Base-by-base conservation (phyloP, 1,140 invertebrate genomes). In the Drosophila rufa region DNA sequence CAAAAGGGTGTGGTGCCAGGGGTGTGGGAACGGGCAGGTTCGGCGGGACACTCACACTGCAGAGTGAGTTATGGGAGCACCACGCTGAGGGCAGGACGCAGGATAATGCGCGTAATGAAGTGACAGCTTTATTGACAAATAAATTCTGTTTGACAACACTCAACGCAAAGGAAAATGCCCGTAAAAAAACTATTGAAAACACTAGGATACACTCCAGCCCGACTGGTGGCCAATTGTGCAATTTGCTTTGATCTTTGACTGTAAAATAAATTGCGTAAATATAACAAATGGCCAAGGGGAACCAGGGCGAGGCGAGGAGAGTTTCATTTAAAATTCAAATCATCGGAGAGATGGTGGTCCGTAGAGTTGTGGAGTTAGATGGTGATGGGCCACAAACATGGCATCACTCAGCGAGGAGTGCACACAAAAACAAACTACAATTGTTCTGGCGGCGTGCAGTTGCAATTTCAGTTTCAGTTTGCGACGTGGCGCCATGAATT, bases 111-210 rank as follows among this genome's bases (percentile, higher is more conserved):
- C 85, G 85, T 90, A 90, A 90, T 90, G 85, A 90, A 90, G 86
- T 90, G 85, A 90, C 85, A 82, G 85, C 79, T 90, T 90, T 90
- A 90, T 90, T 90, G 86, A 90, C 85, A 90, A 90, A 90, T 91
- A 90, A 90, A 90, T 90, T 90, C 75, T 76, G 85, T 90, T 82
- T 91, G 79, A 76, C 81, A 89, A 81, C 78, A 90, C 81, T 79
- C 82, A 90, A 46, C 77, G 77, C 62, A 65, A 67, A 64, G 46
- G 33, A 46, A 66, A 47, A 48, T 45, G 60, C 55, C 19, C 14
- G 14, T 56, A 64, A 69, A 82, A 71, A 67, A 59, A 71, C 56
- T 50, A 57, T 40, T 25, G 50, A 59, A 76, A 84, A 53, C 56
- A 50, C 65, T 61, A 33, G 46, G 56, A 65, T 65, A 56, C 43